phyloP scores from a whole-genome alignment of 2,888 invertebrate species.

The Colostygia pectinataria region DNA sequence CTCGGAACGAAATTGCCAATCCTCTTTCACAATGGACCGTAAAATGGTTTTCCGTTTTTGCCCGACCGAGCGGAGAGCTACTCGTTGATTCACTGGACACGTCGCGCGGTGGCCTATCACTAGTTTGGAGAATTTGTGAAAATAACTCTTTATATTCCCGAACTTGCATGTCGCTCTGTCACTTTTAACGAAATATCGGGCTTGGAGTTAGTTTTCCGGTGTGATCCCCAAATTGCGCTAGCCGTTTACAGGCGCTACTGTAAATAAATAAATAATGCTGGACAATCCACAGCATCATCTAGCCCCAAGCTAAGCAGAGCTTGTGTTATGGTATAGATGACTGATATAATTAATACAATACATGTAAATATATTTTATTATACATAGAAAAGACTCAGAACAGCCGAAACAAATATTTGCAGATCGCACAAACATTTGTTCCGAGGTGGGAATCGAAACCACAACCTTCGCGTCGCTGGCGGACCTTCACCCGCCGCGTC shows the following conservation, averaged over 20 bases:
- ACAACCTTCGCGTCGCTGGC: too few relatives aligned
- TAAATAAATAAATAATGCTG: too few relatives aligned
- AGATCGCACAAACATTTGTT: too few relatives aligned
- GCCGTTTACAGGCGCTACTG: neutral
- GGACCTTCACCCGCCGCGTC: too few relatives aligned
- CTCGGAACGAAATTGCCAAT: conserved; percentile 81
- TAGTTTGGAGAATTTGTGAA: conserved; percentile 68
- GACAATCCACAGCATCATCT: too few relatives aligned
- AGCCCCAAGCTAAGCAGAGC: too few relatives aligned
- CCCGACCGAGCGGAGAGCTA: conserved; percentile 75
- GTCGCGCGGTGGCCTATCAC: conserved; percentile 74
- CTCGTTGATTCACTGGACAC: conserved; percentile 81
- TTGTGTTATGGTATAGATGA: too few relatives aligned
- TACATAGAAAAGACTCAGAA: too few relatives aligned
- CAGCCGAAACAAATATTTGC: too few relatives aligned
- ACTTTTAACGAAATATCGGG: conserved; percentile 18
- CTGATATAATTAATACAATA: too few relatives aligned
- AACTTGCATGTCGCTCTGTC: conserved; percentile 34
- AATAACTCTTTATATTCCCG: conserved; percentile 68
- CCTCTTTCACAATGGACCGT: conserved; percentile 82
- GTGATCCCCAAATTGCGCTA: neutral
- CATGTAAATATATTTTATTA: too few relatives aligned
- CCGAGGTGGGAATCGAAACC: too few relatives aligned
- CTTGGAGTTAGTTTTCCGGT: conserved; percentile 2
- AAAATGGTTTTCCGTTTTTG: conserved; percentile 83